Conservation (phyloP, 2,113 vertebrate genomes). For the Leptobrachium leishanense region DNA sequence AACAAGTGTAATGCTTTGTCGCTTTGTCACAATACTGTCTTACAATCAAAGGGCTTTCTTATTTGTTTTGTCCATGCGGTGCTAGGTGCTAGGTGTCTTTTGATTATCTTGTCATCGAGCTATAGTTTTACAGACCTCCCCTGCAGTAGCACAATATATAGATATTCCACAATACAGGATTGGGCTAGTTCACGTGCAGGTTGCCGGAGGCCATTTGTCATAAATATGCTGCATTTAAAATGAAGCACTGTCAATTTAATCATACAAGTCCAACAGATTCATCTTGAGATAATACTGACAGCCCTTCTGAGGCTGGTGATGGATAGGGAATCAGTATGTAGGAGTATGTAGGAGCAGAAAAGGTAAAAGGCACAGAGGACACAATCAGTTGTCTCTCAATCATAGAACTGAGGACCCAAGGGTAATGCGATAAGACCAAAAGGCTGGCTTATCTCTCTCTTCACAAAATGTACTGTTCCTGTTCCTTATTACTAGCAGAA, state of each 20-base stretch:
- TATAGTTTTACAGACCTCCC: no score
- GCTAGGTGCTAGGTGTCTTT: no score
- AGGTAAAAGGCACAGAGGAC: not conserved
- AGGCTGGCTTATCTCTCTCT: not conserved
- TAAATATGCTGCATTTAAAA: no score
- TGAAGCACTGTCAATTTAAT: not conserved
- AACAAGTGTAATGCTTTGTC: no score
- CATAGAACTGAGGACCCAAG: not conserved
- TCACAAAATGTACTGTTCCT: slow-evolving; percentile 12
- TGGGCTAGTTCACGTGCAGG: not conserved
- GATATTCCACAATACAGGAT: no score
- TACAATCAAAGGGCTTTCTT: no score
- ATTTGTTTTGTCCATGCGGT: no score
- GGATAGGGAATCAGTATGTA: not conserved
- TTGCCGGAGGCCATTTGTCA: not conserved
- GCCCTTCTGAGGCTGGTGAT: not conserved
- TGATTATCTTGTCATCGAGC: no score
- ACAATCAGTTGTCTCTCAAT: not conserved
- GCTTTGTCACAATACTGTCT: no score
- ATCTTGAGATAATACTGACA: not conserved
- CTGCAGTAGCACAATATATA: no score
- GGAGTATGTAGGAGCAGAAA: not conserved
- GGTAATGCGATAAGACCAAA: not conserved
- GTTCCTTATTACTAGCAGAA: slow-evolving; percentile 23
- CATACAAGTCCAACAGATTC: not conserved